Evolutionary conservation across 2,888 invertebrate genomes (phyloP).

Genomic region (Nephrotoma appendiculata): DNA sequence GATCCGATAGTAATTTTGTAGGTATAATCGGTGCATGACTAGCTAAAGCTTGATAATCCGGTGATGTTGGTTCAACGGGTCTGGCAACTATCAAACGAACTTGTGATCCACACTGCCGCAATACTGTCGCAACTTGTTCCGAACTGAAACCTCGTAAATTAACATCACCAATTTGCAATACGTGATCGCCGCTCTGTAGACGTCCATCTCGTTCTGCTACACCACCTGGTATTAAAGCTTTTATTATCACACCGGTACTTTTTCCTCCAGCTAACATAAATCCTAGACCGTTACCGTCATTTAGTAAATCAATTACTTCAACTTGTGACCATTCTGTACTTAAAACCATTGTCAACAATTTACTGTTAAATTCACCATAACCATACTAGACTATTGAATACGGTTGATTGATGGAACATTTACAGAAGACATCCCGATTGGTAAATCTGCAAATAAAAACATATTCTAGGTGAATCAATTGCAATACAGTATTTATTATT

Average conservation of each 20-base stretch:
- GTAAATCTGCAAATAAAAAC: neutral
- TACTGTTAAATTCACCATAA: neutral
- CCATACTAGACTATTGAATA: neutral
- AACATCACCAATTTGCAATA: slow-evolving; percentile 88
- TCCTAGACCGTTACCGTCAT: slow-evolving; percentile 95
- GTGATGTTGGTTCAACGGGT: slow-evolving; percentile 74
- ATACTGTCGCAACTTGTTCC: slow-evolving; percentile 81
- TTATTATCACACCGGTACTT: slow-evolving; percentile 97
- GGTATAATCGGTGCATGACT: slow-evolving; percentile 80
- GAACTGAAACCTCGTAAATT: slow-evolving; percentile 93
- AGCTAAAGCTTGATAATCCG: slow-evolving; percentile 55
- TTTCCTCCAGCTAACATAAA: slow-evolving; percentile 97
- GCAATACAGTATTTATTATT: too few species aligned
- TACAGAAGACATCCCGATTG: neutral
- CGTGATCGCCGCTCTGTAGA: slow-evolving; percentile 93
- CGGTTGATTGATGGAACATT: neutral
- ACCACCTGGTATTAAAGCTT: slow-evolving; percentile 92
- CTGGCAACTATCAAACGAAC: slow-evolving; percentile 86
- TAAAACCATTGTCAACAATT: slow-evolving; percentile 46
- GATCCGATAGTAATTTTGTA: slow-evolving; percentile 81
- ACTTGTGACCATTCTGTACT: slow-evolving; percentile 99
- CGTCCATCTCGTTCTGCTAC: slow-evolving; percentile 92
- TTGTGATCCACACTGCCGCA: slow-evolving; percentile 47
- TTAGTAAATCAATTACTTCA: slow-evolving; percentile 94
- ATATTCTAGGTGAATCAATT: too few species aligned